Conservation (phyloP, 2,113 vertebrate genomes). For the Mormoops blainvillei region DNA sequence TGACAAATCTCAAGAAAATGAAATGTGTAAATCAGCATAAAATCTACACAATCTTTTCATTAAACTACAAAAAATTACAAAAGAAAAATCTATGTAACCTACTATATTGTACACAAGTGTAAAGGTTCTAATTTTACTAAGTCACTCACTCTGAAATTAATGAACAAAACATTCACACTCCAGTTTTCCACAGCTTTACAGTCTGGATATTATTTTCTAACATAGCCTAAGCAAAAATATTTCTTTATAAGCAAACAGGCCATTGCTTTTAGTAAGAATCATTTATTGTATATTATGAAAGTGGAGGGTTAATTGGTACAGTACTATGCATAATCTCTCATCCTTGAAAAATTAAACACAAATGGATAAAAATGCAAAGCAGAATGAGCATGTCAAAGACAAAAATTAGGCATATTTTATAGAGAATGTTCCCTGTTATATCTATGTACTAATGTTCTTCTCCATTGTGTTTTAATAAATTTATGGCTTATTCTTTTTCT, state of each 20-base stretch:
- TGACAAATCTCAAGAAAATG: not conserved
- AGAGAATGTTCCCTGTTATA: slow-evolving; percentile 23
- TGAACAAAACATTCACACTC: not conserved
- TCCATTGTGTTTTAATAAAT: slow-evolving; percentile 24
- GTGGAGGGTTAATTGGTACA: slow-evolving; percentile 52
- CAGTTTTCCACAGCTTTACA: not conserved
- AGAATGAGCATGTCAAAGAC: slow-evolving; percentile 62
- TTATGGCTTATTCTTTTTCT: slow-evolving; percentile 64
- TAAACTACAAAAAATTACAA: not conserved
- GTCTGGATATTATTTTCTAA: slow-evolving; percentile 24
- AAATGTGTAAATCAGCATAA: not conserved
- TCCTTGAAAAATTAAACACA: slow-evolving; percentile 62
- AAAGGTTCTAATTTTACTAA: slow-evolving; percentile 11
- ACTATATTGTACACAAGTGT: not conserved
- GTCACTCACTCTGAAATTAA: not conserved
- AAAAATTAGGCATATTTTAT: slow-evolving; percentile 40
- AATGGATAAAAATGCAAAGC: slow-evolving; percentile 54
- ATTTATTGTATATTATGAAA: slow-evolving; percentile 62
- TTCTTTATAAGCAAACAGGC: slow-evolving; percentile 66
- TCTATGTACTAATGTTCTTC: not conserved
- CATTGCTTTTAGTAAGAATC: slow-evolving; percentile 65
- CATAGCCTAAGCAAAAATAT: slow-evolving; percentile 27
- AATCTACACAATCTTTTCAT: not conserved
- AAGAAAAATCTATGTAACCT: not conserved
- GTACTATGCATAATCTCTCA: slow-evolving; percentile 52